Percentiles rank a stretch among this genome's conserved stretches.
phyloP scores from a whole-genome alignment of 92 coral and sea anemone species.

The Umimayanthus kanabou region DNA sequence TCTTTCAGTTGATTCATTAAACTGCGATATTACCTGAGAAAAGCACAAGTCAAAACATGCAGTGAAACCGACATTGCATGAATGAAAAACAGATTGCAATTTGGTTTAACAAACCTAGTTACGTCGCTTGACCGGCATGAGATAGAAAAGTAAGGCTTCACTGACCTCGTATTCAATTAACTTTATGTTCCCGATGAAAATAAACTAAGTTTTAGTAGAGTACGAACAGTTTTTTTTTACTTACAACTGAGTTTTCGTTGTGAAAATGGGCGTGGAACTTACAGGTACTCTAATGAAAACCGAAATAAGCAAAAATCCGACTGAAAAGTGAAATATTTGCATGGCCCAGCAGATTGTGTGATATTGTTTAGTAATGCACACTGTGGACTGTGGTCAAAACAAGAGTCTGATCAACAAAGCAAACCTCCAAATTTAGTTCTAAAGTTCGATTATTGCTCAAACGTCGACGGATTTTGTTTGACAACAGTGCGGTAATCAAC shows the following conservation, averaged over 20 bases:
- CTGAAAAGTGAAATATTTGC: background rate
- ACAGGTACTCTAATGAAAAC: conserved; percentile 32
- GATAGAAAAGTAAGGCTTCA: background rate
- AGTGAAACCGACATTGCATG: background rate
- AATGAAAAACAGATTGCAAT: background rate
- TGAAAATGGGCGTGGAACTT: conserved; percentile 22
- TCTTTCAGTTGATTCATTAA: too few relatives aligned
- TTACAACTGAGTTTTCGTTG: background rate
- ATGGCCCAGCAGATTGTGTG: background rate
- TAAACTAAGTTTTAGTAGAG: background rate
- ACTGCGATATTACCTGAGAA: background rate
- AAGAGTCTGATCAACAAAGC: background rate
- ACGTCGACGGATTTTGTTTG: conserved; percentile 19
- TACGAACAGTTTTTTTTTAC: background rate
- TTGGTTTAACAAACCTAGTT: background rate
- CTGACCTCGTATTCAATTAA: background rate
- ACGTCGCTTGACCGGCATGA: background rate
- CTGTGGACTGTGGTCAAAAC: background rate
- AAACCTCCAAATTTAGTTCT: background rate
- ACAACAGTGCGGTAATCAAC: background rate
- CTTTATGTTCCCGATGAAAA: background rate
- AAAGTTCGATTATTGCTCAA: background rate
- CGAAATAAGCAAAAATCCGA: background rate
- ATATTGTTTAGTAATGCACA: conserved; percentile 21
- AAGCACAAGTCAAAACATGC: background rate